Evolutionary conservation across 2,888 invertebrate genomes (phyloP), one percentile per base, ranked within the genome.

Genomic region (Ceratothoa steindachneri): DNA sequence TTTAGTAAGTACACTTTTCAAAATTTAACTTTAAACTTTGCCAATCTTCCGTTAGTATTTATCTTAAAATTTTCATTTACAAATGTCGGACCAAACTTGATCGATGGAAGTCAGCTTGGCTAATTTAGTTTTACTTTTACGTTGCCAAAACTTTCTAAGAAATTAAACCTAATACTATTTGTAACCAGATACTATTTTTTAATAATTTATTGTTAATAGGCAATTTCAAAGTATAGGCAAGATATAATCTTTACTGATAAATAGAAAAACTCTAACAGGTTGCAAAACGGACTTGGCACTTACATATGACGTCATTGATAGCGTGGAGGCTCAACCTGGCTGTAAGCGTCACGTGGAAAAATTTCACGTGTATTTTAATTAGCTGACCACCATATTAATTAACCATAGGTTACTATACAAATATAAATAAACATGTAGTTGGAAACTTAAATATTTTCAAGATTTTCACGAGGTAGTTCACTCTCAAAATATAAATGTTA

Each of bases 281-380:
- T 60, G 60, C 12, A 60, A 60, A 3, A 24, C 24, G 27, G 27
- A 60, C 22, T 60, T 60, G 60, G 60, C 60, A 60, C 60, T 60
- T 60, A 15, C 22, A 24, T 22, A 24, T 60, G 60, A 60, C 60
- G 60, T 60, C 60, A 60, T 60, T 22, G 60, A 60, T 22, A 60
- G 60, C 60, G 60, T 60, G 60, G 60, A n/a, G 60, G 24, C 19
- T 24, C 22, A 60, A 24, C 27, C 22, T 12, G 60, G 19, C 24
- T 1, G n/a, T 24, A 24, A 22, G 24, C 60, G 60, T 60, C 60
- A 60, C 60, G 60, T 60, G 60, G 60, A 60, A 60, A 60, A 60
- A 60, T 22, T 60, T 60, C 60, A 60, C 60, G 60, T 60, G 60
- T n/a, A 60, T 60, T 60, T 60, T 60, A 41, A 41, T 41, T 41